A percentile compares a stretch with the other conserved stretches of the same genome.
Evolutionary conservation across 2,113 vertebrate species (phyloP).

Genomic region (Hippocampus mohnikei): DNA sequence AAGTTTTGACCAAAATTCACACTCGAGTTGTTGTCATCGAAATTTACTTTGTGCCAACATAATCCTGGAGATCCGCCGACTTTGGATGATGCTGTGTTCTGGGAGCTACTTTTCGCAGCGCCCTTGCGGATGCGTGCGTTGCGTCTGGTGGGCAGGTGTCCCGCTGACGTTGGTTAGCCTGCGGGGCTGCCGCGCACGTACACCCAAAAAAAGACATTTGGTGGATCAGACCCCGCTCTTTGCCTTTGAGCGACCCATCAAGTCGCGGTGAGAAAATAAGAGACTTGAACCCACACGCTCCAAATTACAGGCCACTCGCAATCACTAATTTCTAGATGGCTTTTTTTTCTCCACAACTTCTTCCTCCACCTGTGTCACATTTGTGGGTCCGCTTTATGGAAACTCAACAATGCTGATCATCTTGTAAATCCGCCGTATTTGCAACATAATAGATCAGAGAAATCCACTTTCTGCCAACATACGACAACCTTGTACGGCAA

Average conservation of each 20-base stretch:
- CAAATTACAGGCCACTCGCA: slow-evolving; percentile 63
- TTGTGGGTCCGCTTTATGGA: background rate
- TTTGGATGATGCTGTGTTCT: background rate
- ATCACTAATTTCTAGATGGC: slow-evolving; percentile 68
- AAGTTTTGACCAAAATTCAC: background rate
- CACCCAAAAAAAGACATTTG: slow-evolving; percentile 49
- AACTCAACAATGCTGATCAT: background rate
- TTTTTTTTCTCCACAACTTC: slow-evolving; percentile 67
- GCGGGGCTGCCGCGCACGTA: slow-evolving; percentile 41
- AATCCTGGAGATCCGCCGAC: background rate
- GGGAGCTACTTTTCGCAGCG: background rate
- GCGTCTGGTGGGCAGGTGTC: slow-evolving; percentile 62
- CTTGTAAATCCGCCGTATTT: background rate
- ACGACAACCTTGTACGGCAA: too few species aligned
- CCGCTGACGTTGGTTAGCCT: slow-evolving; percentile 63
- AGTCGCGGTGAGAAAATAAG: slow-evolving; percentile 71
- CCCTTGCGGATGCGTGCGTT: slow-evolving; percentile 33
- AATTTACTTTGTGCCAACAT: background rate
- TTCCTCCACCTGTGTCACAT: slow-evolving; percentile 15
- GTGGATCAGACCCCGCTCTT: slow-evolving; percentile 48
- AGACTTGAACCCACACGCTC: slow-evolving; percentile 68
- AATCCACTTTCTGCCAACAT: too few species aligned
- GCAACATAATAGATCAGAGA: background rate
- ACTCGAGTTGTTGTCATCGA: background rate
- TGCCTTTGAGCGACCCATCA: slow-evolving; percentile 58